These are phyloP conservation scores for Acanthococcus lagerstroemiae DNA, from an alignment of 2,888 invertebrate species.

Conservation along the genomic window DNA sequence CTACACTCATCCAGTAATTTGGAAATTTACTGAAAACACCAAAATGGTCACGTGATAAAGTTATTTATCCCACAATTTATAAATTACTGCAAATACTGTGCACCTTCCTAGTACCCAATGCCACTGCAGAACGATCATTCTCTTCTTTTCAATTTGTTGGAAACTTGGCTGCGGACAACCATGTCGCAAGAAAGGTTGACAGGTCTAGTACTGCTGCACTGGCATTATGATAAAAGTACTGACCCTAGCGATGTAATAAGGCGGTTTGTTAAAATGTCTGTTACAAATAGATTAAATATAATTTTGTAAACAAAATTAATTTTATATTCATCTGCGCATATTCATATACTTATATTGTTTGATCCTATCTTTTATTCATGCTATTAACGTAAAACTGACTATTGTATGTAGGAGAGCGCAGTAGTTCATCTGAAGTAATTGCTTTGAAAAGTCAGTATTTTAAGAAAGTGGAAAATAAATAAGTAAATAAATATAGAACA, in stretches of 20 bases:
- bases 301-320: background rate
- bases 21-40: background rate
- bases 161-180: constrained; percentile 2
- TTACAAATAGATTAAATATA: background rate
- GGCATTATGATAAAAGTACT: background rate
- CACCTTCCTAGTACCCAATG: background rate
- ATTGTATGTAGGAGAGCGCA: background rate
- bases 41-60: background rate
- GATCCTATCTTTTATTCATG: background rate
- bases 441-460: background rate
- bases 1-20: background rate
- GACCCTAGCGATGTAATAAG: background rate
- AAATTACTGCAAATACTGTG: background rate
- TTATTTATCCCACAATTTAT: background rate
- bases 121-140: constrained; percentile 1
- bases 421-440: background rate
- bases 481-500: background rate
- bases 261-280: background rate
- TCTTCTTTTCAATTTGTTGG: background rate
- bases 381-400: background rate
- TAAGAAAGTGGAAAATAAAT: background rate
- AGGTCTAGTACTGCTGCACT: background rate
- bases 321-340: background rate
- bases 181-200: background rate
- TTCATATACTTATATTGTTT: background rate